Conservation (phyloP, 2,888 invertebrate genomes). For the Machimus rusticus region DNA sequence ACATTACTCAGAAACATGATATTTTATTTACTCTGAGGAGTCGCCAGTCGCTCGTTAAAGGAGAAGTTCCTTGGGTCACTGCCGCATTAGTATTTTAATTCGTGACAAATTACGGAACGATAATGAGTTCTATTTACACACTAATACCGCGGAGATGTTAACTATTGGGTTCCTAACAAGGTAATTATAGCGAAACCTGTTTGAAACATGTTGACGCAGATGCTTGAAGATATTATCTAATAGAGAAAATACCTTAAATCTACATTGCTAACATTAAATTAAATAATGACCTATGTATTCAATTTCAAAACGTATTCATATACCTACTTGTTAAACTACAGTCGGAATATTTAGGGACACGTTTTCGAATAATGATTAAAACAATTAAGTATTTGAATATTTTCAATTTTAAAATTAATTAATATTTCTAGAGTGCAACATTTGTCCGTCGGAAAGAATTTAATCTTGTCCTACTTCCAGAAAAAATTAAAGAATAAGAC, state of each 20-base stretch:
- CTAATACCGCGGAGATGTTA: not conserved
- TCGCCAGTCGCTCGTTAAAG: not conserved
- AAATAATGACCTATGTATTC: too few species aligned
- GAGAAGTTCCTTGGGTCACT: not conserved
- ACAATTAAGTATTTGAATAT: too few species aligned
- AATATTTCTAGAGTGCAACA: too few species aligned
- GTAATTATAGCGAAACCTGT: not conserved
- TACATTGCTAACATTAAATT: not conserved
- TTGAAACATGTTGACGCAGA: not conserved
- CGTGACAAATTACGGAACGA: slow-evolving; percentile 6
- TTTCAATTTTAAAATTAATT: too few species aligned
- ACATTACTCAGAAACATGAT: slow-evolving; percentile 38
- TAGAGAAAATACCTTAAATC: not conserved
- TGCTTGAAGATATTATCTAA: not conserved
- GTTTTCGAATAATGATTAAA: too few species aligned
- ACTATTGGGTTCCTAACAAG: not conserved
- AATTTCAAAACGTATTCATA: too few species aligned
- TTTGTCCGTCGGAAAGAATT: too few species aligned
- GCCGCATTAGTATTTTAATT: not conserved
- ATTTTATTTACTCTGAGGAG: slow-evolving; percentile 20
- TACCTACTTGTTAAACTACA: too few species aligned
- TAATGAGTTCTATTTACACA: not conserved
- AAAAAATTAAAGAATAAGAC: too few species aligned
- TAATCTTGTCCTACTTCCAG: too few species aligned
- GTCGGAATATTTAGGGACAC: too few species aligned